These are phyloP conservation scores for Microhierax caerulescens DNA, from an alignment of 2,797 vertebrate species.

Conservation along the genomic window DNA sequence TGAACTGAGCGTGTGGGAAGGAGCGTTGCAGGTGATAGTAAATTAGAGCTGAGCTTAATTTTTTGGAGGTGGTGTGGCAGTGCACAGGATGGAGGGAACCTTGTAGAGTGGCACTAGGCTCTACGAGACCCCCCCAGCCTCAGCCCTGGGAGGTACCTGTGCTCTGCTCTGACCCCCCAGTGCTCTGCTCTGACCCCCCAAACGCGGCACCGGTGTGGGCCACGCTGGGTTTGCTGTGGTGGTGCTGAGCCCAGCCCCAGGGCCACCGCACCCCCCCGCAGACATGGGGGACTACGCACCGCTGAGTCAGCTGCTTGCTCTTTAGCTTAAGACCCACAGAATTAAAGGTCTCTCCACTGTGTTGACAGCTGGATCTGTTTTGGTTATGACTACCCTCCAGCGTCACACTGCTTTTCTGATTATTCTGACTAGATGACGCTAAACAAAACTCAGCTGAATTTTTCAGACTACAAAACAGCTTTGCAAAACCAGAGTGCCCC, in stretches of 20 bases:
- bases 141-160: background rate
- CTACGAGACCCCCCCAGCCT: background rate
- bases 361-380: constrained; percentile 31
- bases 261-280: background rate
- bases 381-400: background rate
- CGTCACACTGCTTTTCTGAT: background rate
- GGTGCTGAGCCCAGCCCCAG: background rate
- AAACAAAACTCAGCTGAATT: background rate
- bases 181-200: accelerated
- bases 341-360: constrained; percentile 7
- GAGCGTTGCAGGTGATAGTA: background rate
- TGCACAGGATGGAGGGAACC: background rate
- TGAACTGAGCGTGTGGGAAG: background rate
- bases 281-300: background rate
- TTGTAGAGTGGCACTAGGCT: background rate
- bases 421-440: background rate
- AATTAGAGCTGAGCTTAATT: background rate
- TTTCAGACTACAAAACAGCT: background rate
- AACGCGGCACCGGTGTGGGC: accelerated
- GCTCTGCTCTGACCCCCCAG: accelerated
- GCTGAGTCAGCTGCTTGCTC: background rate
- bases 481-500: background rate
- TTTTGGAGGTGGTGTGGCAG: background rate
- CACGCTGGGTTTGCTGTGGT: accelerated
- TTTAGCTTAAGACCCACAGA: background rate